Percentiles rank a stretch among this genome's conserved stretches.
These are phyloP conservation scores for Tetramorium bicarinatum DNA, from an alignment of 2,888 invertebrate species.

Conservation along the genomic window DNA sequence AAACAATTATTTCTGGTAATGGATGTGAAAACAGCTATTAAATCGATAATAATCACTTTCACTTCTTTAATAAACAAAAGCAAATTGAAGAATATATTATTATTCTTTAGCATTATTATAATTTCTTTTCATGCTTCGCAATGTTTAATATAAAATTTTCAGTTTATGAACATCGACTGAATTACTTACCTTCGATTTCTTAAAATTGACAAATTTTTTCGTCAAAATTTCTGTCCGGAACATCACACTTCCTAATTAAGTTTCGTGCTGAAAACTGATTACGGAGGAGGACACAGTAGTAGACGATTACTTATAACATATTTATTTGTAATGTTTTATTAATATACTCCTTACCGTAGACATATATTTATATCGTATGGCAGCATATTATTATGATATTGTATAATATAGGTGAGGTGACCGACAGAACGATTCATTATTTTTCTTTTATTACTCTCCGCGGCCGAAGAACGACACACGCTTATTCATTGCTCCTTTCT, in stretches of 20 bases:
- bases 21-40: background rate
- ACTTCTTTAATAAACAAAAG: background rate
- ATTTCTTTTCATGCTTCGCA: background rate
- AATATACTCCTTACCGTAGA: conserved; percentile 85
- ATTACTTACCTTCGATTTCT: background rate
- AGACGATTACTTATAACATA: conserved; percentile 80
- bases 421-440: conserved; percentile 82
- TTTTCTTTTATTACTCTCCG: conserved; percentile 72
- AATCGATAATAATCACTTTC: conserved; percentile 2
- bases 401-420: conserved; percentile 85
- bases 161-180: background rate
- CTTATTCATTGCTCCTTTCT: conserved; percentile 43
- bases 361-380: conserved; percentile 86
- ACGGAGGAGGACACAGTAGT: background rate
- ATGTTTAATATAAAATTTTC: background rate
- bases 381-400: conserved; percentile 86
- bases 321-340: conserved; percentile 83
- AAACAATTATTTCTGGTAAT: background rate
- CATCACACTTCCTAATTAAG: background rate
- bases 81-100: background rate
- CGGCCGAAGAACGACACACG: conserved; percentile 59
- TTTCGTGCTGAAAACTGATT: background rate
- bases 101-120: background rate
- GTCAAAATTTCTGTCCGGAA: background rate
- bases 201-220: background rate